Percentiles rank a stretch among this genome's conserved stretches.
Conservation (phyloP, 2,113 vertebrate genomes). For the Cyrtonyx montezumae region DNA sequence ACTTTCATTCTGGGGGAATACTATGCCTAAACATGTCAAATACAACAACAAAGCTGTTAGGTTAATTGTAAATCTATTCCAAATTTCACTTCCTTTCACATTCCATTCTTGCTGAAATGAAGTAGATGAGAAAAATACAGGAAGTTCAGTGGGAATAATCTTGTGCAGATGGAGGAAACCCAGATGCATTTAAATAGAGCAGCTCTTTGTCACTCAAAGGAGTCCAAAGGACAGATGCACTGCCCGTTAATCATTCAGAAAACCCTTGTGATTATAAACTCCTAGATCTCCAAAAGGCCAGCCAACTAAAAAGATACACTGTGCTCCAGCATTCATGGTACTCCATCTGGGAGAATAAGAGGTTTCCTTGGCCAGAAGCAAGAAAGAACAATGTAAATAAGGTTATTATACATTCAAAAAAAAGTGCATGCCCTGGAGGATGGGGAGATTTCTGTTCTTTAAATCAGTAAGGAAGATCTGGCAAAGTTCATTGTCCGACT, state of each 20-base stretch:
- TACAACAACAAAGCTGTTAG: neutral
- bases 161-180: slow-evolving; percentile 46
- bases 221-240: slow-evolving; percentile 50
- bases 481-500: slow-evolving; percentile 50
- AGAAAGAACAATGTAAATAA: slow-evolving; percentile 54
- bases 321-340: slow-evolving; percentile 13
- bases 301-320: slow-evolving; percentile 10
- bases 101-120: slow-evolving; percentile 36
- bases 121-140: slow-evolving; percentile 47
- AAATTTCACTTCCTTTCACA: slow-evolving; percentile 58
- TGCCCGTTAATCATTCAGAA: slow-evolving; percentile 44
- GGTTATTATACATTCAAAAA: neutral
- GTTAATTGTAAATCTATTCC: neutral
- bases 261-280: slow-evolving; percentile 44
- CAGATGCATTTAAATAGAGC: slow-evolving; percentile 11
- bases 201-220: slow-evolving; percentile 48
- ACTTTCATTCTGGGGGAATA: neutral
- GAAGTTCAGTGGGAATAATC: slow-evolving; percentile 35
- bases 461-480: slow-evolving; percentile 59
- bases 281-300: slow-evolving; percentile 42
- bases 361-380: slow-evolving; percentile 30
- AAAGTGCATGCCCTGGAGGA: neutral
- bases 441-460: slow-evolving; percentile 36
- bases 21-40: neutral
- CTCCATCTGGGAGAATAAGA: slow-evolving; percentile 44